These are phyloP conservation scores for Cyprinodon variegatus DNA, from an alignment of 2,113 vertebrate genomes.

Conservation along the genomic window DNA sequence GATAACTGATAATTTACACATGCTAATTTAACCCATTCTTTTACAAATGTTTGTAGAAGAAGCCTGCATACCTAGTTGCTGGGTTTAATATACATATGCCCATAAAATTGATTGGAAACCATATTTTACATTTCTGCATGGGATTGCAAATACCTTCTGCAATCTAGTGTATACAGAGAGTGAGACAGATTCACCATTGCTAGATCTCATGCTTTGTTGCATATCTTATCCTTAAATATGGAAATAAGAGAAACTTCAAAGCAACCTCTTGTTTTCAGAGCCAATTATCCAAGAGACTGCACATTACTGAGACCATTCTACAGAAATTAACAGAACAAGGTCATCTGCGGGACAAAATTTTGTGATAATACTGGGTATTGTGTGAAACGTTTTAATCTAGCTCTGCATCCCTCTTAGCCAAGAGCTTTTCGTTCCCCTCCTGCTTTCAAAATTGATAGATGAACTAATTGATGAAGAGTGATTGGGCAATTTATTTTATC, in stretches of 20 bases:
- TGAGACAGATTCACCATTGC: neutral
- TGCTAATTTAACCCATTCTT: no score
- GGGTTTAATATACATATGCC: no score
- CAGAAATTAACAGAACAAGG: slow-evolving; percentile 57
- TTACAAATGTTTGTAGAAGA: no score
- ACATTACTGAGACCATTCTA: slow-evolving; percentile 37
- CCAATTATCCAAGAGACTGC: slow-evolving; percentile 18
- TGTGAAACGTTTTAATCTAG: slow-evolving; percentile 38
- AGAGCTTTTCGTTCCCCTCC: slow-evolving; percentile 14
- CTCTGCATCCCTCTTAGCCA: slow-evolving; percentile 24
- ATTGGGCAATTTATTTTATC: slow-evolving; percentile 76
- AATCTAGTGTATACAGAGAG: no score
- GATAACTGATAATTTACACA: no score
- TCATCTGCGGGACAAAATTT: slow-evolving; percentile 29
- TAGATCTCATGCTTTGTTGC: neutral
- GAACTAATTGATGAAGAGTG: slow-evolving; percentile 80
- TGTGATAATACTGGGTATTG: slow-evolving; percentile 45
- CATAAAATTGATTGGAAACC: no score
- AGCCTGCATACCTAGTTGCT: no score
- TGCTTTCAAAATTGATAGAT: slow-evolving; percentile 78
- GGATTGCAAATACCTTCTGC: no score
- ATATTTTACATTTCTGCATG: no score
- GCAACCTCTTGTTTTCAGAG: slow-evolving; percentile 14
- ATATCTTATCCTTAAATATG: neutral
- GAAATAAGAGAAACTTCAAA: slow-evolving; percentile 12